phyloP scores from a whole-genome alignment of 2,888 invertebrate species.

The Andricus quercusramuli region DNA sequence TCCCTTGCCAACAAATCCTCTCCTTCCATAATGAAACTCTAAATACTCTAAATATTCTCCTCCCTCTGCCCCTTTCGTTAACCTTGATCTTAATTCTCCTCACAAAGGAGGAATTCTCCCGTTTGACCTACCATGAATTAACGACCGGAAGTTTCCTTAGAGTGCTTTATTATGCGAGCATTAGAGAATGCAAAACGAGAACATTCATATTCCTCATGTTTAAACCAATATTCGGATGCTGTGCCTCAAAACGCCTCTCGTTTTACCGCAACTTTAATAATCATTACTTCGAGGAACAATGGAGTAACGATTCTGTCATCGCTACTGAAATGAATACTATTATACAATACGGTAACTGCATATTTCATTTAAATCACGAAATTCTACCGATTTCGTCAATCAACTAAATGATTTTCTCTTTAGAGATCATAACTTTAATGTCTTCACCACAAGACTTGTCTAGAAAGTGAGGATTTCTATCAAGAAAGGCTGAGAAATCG shows the following conservation, averaged over 20 bases:
- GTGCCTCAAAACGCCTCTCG: neutral
- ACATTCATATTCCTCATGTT: constrained; percentile 17
- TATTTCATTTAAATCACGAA: constrained; percentile 9
- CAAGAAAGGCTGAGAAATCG: neutral
- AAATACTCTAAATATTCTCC: constrained; percentile 9
- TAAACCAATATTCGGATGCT: constrained; percentile 31
- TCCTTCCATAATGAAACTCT: neutral
- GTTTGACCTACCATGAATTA: constrained; percentile 42
- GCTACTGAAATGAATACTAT: constrained; percentile 18
- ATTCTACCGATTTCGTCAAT: neutral
- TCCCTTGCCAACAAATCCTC: constrained; percentile 1
- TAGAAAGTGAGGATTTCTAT: constrained; percentile 6
- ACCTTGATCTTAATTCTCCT: constrained; percentile 64
- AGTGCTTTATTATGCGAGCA: constrained; percentile 13
- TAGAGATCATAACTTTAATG: neutral
- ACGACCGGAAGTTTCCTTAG: constrained; percentile 30
- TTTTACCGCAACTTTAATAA: constrained; percentile 23
- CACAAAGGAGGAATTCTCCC: neutral
- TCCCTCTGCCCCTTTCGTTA: neutral
- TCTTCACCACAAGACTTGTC: neutral
- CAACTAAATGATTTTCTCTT: constrained; percentile 10
- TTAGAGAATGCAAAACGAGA: constrained; percentile 7
- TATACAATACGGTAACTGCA: constrained; percentile 36
- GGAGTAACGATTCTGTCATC: constrained; percentile 27
- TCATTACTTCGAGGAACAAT: constrained; percentile 33